A percentile compares a stretch with the other conserved stretches of the same genome.
Evolutionary conservation across 2,113 vertebrate genomes (phyloP).

Genomic region (Odobenus rosmarus): DNA sequence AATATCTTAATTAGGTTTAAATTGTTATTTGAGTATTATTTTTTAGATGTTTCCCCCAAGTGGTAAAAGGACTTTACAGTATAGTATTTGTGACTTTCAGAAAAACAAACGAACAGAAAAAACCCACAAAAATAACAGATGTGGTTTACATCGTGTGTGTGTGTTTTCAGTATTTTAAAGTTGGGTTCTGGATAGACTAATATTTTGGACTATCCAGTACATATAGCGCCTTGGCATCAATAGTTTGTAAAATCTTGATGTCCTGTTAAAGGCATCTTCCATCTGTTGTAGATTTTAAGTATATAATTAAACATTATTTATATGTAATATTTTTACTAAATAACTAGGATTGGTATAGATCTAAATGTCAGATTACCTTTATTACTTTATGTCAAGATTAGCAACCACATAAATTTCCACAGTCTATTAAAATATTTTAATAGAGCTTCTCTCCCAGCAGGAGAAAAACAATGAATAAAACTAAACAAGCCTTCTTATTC

Average conservation of each 20-base stretch:
- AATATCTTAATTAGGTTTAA: slow-evolving; percentile 26
- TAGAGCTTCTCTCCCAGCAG: slow-evolving; percentile 43
- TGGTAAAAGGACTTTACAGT: not conserved
- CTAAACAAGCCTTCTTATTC: slow-evolving; percentile 31
- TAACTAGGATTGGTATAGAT: not conserved
- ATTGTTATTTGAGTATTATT: not conserved
- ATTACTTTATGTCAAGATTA: slow-evolving; percentile 59
- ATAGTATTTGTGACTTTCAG: slow-evolving; percentile 23
- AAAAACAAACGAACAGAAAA: not conserved
- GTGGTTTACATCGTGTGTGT: not conserved
- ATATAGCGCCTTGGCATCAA: not conserved
- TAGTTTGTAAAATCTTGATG: slow-evolving; percentile 21
- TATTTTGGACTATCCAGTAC: not conserved
- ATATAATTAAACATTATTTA: not conserved
- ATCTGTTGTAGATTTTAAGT: slow-evolving; percentile 46
- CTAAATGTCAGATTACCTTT: slow-evolving; percentile 59
- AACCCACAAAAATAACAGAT: not conserved
- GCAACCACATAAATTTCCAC: slow-evolving; percentile 23
- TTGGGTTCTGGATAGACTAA: not conserved
- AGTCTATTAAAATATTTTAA: slow-evolving; percentile 58
- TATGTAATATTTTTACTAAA: slow-evolving; percentile 6
- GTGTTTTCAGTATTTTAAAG: not conserved
- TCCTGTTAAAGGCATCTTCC: not conserved
- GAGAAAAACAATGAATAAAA: slow-evolving; percentile 62
- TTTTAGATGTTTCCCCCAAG: slow-evolving; percentile 7